phyloP scores from a whole-genome alignment of 2,113 vertebrate species.

The Meriones unguiculatus region DNA sequence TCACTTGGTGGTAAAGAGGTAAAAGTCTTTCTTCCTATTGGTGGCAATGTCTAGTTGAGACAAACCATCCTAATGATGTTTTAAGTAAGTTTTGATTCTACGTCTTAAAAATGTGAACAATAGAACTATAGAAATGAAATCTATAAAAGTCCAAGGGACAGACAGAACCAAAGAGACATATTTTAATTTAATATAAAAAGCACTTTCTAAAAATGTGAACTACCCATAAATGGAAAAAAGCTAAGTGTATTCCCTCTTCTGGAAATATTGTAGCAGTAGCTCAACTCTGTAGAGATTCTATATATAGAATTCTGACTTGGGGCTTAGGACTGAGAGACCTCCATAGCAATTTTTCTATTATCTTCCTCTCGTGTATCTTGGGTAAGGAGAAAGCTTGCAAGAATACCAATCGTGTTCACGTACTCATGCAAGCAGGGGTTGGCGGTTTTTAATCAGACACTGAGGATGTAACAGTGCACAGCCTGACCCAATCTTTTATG shows the following conservation, averaged over 20 bases:
- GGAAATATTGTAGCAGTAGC: constrained; percentile 65
- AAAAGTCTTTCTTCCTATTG: not conserved
- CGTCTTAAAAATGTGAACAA: constrained; percentile 4
- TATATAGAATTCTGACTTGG: constrained; percentile 63
- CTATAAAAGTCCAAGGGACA: constrained; percentile 50
- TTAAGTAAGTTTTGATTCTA: not conserved
- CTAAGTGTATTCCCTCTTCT: constrained; percentile 67
- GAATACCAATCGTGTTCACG: not conserved
- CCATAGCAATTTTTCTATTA: not conserved
- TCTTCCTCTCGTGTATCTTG: not conserved
- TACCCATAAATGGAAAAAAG: constrained; percentile 78
- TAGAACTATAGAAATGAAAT: constrained; percentile 42
- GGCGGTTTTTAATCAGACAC: not conserved
- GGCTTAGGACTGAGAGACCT: constrained; percentile 27
- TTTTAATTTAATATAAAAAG: constrained; percentile 50
- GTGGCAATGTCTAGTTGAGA: not conserved
- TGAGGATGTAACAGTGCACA: not conserved
- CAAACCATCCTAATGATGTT: not conserved
- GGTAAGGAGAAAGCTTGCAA: not conserved
- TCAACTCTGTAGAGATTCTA: constrained; percentile 47
- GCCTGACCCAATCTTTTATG: not conserved
- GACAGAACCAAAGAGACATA: constrained; percentile 56
- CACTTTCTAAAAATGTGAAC: constrained; percentile 78
- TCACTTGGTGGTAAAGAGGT: not conserved
- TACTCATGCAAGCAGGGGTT: not conserved